Base-by-base conservation (phyloP, 2,113 vertebrate genomes). In the Ammodytes dubius region DNA sequence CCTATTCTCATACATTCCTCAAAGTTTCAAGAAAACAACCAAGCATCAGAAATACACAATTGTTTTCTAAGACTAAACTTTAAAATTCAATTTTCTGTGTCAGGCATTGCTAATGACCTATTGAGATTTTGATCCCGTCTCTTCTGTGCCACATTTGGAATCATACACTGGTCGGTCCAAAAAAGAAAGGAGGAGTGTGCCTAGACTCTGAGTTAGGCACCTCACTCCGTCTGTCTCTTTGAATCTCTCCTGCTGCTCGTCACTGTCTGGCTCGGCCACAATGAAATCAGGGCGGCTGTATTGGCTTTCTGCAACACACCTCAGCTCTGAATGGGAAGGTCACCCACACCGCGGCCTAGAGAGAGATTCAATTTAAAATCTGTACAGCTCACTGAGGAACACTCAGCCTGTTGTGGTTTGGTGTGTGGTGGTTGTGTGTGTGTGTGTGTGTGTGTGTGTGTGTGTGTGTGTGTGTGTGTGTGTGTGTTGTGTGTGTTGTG, bases 301-400 rank as follows among this genome's bases (percentile, higher is more conserved):
- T 88, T 83, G 88, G 84, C 87, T 90, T 90, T 92, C 85, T 77
- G 74, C 66, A 85, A 68, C 64, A 50, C 65, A 65, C 75, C 83
- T 84, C 87, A 49, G 85, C 81, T 61, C 79, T 35, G 77, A 89
- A 81, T 70, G 84, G 78, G 89, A 90, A 93, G 93, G 92, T 93
- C 91, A 91, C 81, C 87, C 88, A 86, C 88, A 72, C 86, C 65
- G 68, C 53, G 74, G 77, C 79, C 74, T 60, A 79, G 54, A 79
- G 54, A 78, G 84, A 83, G 85, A 92, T 87, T 90, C 83, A 88
- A 92, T 94, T 91, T 90, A 87, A 83, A 93, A 84, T 89, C 82
- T 82, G 79, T 77, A 59, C 83, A 63, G 71, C 83, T 91, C 67
- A 53, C 79, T 1, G 50, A 73, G 76, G 77, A 86, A 71, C 73